A percentile compares a stretch with the other conserved stretches of the same genome.
Conservation (phyloP, 2,888 invertebrate species). For the Pyrochroa serraticornis region DNA sequence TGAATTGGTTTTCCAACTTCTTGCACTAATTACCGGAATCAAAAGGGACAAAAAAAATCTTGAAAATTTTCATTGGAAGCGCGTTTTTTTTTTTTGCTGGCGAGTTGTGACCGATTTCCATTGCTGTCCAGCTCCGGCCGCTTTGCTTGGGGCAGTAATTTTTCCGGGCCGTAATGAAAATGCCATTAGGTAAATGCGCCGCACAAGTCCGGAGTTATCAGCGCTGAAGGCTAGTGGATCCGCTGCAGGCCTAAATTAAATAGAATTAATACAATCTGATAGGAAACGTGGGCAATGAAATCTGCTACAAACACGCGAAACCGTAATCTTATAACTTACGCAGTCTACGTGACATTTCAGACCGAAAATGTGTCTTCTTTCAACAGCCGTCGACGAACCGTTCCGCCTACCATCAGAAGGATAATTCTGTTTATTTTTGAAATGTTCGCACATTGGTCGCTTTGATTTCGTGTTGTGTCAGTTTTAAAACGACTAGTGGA, state of each 20-base stretch:
- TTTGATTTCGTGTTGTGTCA: constrained; percentile 45
- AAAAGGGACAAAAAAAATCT: too few species aligned
- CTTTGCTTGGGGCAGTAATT: too few species aligned
- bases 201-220: constrained; percentile 13
- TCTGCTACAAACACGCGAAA: constrained; percentile 44
- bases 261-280: constrained; percentile 48
- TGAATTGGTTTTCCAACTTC: too few species aligned
- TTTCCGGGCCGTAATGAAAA: constrained; percentile 16
- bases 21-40: too few species aligned
- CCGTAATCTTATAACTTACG: constrained; percentile 43
- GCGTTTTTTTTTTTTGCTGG: too few species aligned
- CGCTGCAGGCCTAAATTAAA: constrained; percentile 37
- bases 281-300: constrained; percentile 44
- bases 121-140: too few species aligned
- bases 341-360: constrained; percentile 40
- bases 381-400: constrained; percentile 14
- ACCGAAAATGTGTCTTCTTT: constrained; percentile 34
- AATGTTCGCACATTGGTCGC: constrained; percentile 34
- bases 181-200: constrained; percentile 19
- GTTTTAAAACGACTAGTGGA: constrained; percentile 31
- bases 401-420: constrained; percentile 18
- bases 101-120: too few species aligned
- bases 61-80: too few species aligned
- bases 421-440: constrained; percentile 40
- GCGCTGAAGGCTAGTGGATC: constrained; percentile 12